Percentiles rank a stretch among this genome's conserved stretches.
Evolutionary conservation across 2,797 vertebrate species (phyloP).

Genomic region (Apodemus agrarius): DNA sequence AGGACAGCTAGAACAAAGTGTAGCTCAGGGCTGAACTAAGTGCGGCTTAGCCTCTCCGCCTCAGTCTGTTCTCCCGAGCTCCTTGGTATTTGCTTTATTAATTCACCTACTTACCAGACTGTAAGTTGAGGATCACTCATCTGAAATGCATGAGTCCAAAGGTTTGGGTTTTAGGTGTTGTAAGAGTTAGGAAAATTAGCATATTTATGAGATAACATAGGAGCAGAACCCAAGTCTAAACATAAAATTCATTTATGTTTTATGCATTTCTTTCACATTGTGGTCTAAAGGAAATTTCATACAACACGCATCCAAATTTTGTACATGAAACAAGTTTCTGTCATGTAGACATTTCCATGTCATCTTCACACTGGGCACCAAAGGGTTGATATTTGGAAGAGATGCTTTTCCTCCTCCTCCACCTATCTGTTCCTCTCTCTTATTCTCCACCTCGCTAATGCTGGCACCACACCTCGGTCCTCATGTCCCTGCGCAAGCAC

Average conservation of each 20-base stretch:
- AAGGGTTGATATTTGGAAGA: background rate
- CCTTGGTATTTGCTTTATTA: background rate
- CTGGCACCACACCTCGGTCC: background rate
- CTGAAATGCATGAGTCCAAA: background rate
- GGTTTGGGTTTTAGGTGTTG: background rate
- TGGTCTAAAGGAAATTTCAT: background rate
- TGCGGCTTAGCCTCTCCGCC: background rate
- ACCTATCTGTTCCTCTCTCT: background rate
- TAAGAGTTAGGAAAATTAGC: background rate
- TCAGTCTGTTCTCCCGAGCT: background rate
- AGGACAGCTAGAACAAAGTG: constrained; percentile 22
- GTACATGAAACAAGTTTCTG: background rate
- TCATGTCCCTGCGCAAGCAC: background rate
- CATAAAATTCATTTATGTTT: constrained; percentile 9
- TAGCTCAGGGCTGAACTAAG: constrained; percentile 22
- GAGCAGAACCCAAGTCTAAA: background rate
- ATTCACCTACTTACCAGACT: background rate
- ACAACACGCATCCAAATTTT: background rate
- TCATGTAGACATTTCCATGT: background rate
- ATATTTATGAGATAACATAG: background rate
- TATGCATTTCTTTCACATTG: background rate
- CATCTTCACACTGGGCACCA: background rate
- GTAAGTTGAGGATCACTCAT: background rate
- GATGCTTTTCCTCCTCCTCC: no score
- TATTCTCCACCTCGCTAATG: background rate